Conservation (phyloP, 2,888 invertebrate genomes). For the Stratiomys singularior region DNA sequence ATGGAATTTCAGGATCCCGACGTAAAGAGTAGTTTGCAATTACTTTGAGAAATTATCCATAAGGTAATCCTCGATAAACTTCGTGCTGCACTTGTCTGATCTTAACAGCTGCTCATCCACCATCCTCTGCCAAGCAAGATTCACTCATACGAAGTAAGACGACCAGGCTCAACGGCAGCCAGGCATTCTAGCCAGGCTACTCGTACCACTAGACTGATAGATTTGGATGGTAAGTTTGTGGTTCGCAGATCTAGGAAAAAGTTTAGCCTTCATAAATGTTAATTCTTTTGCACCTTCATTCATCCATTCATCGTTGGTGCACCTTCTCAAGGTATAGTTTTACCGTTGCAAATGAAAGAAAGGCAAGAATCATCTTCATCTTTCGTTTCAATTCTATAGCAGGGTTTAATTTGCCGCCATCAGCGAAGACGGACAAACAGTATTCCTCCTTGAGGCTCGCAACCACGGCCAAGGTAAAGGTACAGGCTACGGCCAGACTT, state of each 20-base stretch:
- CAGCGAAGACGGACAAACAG: conserved; percentile 24
- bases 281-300: conserved; percentile 40
- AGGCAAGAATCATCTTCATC: conserved; percentile 29
- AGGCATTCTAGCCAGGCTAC: background rate
- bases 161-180: background rate
- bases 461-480: background rate
- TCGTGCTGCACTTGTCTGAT: conserved; percentile 52
- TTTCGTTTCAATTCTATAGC: conserved; percentile 7
- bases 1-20: conserved; percentile 35
- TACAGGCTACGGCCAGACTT: background rate
- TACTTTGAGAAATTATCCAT: conserved; percentile 50
- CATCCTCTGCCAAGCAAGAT: background rate
- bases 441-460: background rate
- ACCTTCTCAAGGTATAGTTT: conserved; percentile 6
- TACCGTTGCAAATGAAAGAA: conserved; percentile 19
- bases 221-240: background rate
- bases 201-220: background rate
- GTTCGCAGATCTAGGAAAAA: conserved; percentile 31
- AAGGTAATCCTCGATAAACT: conserved; percentile 49
- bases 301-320: conserved; percentile 13
- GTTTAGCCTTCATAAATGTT: conserved; percentile 43
- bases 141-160: conserved; percentile 8
- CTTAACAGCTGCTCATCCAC: conserved; percentile 46
- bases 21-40: conserved; percentile 41
- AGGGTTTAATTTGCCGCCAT: conserved; percentile 1